Conservation (phyloP, 2,797 vertebrate species). For the Triplophysa bombifrons region DNA sequence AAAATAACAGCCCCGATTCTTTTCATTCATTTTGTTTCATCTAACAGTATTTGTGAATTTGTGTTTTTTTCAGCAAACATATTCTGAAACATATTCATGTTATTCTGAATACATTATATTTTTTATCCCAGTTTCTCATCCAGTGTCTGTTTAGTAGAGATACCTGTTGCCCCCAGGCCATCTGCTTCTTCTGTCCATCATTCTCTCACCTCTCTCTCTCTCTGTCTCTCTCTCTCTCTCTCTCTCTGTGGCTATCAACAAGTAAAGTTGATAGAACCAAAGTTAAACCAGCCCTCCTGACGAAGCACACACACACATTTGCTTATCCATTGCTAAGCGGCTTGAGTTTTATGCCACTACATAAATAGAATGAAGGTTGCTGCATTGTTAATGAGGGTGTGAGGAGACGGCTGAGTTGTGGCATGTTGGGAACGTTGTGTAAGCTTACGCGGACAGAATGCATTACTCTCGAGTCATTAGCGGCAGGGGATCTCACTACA, state of each 20-base stretch:
- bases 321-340: slow-evolving; percentile 44
- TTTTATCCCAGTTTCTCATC: slow-evolving; percentile 32
- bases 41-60: neutral
- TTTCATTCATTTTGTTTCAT: neutral
- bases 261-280: slow-evolving; percentile 6
- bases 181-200: slow-evolving; percentile 40
- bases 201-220: slow-evolving; percentile 22
- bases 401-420: slow-evolving; percentile 25
- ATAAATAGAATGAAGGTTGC: slow-evolving; percentile 43
- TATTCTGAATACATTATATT: slow-evolving; percentile 15
- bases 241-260: slow-evolving; percentile 24
- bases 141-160: slow-evolving; percentile 25
- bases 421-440: slow-evolving; percentile 27
- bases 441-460: slow-evolving; percentile 46
- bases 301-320: slow-evolving; percentile 43
- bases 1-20: neutral
- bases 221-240: slow-evolving; percentile 6
- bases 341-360: slow-evolving; percentile 45
- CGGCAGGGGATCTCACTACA: slow-evolving; percentile 24
- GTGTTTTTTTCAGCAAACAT: slow-evolving; percentile 10
- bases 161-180: slow-evolving; percentile 22
- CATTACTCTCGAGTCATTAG: slow-evolving; percentile 57
- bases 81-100: neutral
- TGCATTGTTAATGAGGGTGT: slow-evolving; percentile 51
- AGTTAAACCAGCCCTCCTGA: slow-evolving; percentile 48